Percentiles rank a stretch among this genome's conserved stretches.
These are phyloP conservation scores for Chelonia mydas DNA, from an alignment of 2,797 vertebrate genomes.

Conservation along the genomic window DNA sequence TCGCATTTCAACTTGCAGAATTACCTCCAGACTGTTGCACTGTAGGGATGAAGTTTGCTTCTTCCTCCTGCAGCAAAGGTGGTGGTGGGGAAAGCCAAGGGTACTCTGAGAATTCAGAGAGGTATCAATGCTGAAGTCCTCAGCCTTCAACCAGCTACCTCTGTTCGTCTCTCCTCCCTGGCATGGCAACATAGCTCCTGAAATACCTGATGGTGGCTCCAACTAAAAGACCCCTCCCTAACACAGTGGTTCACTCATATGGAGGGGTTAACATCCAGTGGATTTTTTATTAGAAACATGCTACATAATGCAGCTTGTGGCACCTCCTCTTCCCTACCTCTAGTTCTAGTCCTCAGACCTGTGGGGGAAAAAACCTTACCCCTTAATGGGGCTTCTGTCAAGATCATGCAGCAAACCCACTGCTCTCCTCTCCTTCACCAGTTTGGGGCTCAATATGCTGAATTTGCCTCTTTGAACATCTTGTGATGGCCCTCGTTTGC, in stretches of 20 bases:
- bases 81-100: not conserved
- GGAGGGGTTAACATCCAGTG: not conserved
- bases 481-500: not conserved
- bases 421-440: not conserved
- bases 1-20: not conserved
- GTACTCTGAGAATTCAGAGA: not conserved
- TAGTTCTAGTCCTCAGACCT: not conserved
- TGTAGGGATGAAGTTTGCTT: not conserved
- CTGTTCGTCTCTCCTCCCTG: not conserved
- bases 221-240: not conserved
- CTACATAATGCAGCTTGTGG: not conserved
- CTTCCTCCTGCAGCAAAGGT: not conserved
- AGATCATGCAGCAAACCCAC: not conserved
- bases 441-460: not conserved
- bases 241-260: not conserved
- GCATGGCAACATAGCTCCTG: not conserved
- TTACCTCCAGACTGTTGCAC: not conserved
- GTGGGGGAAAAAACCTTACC: not conserved
- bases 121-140: not conserved
- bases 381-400: conserved; percentile 7
- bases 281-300: conserved; percentile 31
- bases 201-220: not conserved
- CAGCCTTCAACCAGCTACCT: not conserved
- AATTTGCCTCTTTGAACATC: not conserved
- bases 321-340: conserved; percentile 8